Evolutionary conservation across 2,888 invertebrate species (phyloP).

Genomic region (Campoplex nolae): DNA sequence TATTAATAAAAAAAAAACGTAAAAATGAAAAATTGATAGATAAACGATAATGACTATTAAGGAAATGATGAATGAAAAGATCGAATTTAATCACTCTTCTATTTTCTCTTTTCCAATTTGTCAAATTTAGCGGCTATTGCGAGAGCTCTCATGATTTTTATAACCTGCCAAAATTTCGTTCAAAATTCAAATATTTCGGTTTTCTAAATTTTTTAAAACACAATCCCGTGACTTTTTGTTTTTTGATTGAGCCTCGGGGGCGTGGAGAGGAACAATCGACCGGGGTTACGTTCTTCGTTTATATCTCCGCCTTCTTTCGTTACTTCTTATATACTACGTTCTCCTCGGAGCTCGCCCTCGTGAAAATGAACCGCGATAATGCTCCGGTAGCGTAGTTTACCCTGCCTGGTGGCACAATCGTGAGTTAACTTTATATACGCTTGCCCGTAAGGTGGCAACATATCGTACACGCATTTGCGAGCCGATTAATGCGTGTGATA

Average conservation of each 20-base stretch:
- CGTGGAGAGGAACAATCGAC: slow-evolving; percentile 63
- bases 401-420: slow-evolving; percentile 34
- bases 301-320: neutral
- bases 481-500: slow-evolving; percentile 67
- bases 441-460: slow-evolving; percentile 62
- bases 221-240: neutral
- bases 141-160: neutral
- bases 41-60: no score
- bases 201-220: neutral
- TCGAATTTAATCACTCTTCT: no score
- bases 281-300: slow-evolving; percentile 9
- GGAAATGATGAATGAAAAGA: no score
- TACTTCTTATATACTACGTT: neutral
- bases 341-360: slow-evolving; percentile 26
- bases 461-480: slow-evolving; percentile 68
- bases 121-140: no score
- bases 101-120: no score
- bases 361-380: slow-evolving; percentile 61
- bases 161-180: slow-evolving; percentile 53
- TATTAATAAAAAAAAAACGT: no score
- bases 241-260: slow-evolving; percentile 31
- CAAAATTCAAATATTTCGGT: neutral
- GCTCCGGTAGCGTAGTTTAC: slow-evolving; percentile 19
- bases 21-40: no score
- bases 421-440: slow-evolving; percentile 60